These are phyloP conservation scores for Carassius gibelio DNA, from an alignment of 2,113 vertebrate species.

Conservation along the genomic window DNA sequence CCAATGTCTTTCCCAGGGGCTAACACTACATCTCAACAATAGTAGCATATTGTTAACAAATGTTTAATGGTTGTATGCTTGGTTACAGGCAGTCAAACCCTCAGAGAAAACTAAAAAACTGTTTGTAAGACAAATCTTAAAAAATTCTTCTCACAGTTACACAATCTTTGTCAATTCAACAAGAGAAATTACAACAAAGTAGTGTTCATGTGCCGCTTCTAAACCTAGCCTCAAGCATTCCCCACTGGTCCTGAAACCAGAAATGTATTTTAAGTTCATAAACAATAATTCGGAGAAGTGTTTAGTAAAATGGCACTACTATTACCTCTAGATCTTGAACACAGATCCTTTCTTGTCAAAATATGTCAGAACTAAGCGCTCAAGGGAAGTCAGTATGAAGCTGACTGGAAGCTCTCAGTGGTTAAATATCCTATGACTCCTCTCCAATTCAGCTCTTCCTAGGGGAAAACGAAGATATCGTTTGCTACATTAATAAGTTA, in stretches of 20 bases:
- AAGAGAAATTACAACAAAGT: conserved; percentile 17
- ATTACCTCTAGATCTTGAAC: not conserved
- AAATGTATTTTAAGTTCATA: not conserved
- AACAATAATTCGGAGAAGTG: not conserved
- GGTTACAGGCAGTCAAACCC: conserved; percentile 5
- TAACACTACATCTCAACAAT: not conserved
- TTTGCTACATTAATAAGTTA: conserved; percentile 47
- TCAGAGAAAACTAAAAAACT: conserved; percentile 14
- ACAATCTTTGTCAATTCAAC: not conserved
- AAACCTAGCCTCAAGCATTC: conserved; percentile 1
- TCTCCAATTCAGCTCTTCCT: not conserved
- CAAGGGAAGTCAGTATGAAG: not conserved
- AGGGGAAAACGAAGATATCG: not conserved
- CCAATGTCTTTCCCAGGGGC: not conserved
- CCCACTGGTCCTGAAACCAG: not conserved
- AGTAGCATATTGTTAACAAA: conserved; percentile 28
- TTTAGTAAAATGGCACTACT: conserved; percentile 6
- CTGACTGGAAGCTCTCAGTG: conserved; percentile 9
- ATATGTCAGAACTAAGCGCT: not conserved
- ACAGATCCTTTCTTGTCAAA: conserved; percentile 4
- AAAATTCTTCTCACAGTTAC: conserved; percentile 15
- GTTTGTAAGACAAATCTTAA: conserved; percentile 9
- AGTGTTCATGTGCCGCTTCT: conserved; percentile 9
- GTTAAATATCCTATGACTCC: conserved; percentile 23
- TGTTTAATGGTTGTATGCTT: not conserved